Percentiles rank a stretch among this genome's conserved stretches.
Conservation (phyloP, 2,888 invertebrate species). For the Crepidodera aurea region DNA sequence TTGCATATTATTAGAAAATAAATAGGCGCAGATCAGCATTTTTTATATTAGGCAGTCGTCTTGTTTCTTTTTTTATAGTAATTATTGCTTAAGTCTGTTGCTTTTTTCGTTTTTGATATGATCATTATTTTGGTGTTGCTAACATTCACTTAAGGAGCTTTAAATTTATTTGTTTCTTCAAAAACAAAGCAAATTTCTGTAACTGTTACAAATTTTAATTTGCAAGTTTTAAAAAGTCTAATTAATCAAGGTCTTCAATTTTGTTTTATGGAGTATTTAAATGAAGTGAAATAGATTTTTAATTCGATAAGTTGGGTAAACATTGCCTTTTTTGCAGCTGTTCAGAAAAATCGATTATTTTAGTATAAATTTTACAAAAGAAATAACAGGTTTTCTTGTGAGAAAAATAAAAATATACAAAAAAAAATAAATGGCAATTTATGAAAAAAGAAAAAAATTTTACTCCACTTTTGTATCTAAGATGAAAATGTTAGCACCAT, state of each 20-base stretch:
- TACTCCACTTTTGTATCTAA: too few species aligned
- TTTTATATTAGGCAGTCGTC: slow-evolving; percentile 24
- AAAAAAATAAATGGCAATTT: too few species aligned
- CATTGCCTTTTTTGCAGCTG: too few species aligned
- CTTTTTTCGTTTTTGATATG: slow-evolving; percentile 29
- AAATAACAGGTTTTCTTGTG: too few species aligned
- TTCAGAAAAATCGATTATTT: too few species aligned
- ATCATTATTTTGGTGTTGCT: slow-evolving; percentile 20
- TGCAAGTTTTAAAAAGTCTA: slow-evolving; percentile 2
- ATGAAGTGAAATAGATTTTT: too few species aligned
- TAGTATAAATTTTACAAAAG: too few species aligned
- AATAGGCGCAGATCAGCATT: slow-evolving; percentile 30
- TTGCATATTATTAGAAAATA: slow-evolving; percentile 43
- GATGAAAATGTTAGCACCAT: slow-evolving; percentile 17
- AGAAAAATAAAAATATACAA: too few species aligned
- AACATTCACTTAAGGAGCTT: slow-evolving; percentile 13
- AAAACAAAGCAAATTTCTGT: background rate
- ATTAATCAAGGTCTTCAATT: background rate
- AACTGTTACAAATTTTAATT: too few species aligned
- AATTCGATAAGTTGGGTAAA: too few species aligned
- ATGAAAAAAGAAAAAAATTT: too few species aligned
- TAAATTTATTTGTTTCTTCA: background rate
- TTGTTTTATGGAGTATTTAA: background rate
- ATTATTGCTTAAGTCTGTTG: slow-evolving; percentile 38
- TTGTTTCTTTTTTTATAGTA: slow-evolving; percentile 24